Percentiles rank a stretch among this genome's conserved stretches.
These are phyloP conservation scores for Melanargia galathea DNA, from an alignment of 2,888 invertebrate genomes.

Conservation along the genomic window DNA sequence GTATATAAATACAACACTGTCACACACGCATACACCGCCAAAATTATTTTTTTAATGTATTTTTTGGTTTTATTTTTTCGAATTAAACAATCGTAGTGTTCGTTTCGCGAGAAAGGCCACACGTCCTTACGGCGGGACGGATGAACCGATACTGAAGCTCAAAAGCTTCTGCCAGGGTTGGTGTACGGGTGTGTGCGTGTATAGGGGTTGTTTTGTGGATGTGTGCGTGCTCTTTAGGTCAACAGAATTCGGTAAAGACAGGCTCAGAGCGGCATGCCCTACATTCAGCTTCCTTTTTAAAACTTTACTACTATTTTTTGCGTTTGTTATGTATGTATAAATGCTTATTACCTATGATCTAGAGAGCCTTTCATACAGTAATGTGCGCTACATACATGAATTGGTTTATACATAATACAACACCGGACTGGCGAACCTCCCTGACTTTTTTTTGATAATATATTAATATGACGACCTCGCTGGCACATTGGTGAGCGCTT, in stretches of 20 bases:
- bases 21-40: conserved; percentile 5
- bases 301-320: conserved; percentile 14
- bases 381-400: neutral
- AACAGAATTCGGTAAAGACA: conserved; percentile 74
- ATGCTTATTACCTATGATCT: neutral
- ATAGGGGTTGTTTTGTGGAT: conserved; percentile 49
- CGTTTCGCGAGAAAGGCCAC: conserved; percentile 27
- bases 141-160: conserved; percentile 54
- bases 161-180: conserved; percentile 47
- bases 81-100: conserved; percentile 12
- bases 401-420: neutral
- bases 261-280: conserved; percentile 66
- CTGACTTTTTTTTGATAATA: no score
- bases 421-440: no score
- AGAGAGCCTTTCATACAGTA: neutral
- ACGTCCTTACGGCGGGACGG: conserved; percentile 46
- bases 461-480: no score
- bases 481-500: no score
- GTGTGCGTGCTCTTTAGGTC: conserved; percentile 70
- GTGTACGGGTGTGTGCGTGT: conserved; percentile 45
- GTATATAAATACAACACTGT: conserved; percentile 1
- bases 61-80: conserved; percentile 12
- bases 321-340: conserved; percentile 5
- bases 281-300: conserved; percentile 46
- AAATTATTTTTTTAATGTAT: conserved; percentile 2